Base-by-base conservation (phyloP, 2,888 invertebrate species). In the Dryomyza anilis region DNA sequence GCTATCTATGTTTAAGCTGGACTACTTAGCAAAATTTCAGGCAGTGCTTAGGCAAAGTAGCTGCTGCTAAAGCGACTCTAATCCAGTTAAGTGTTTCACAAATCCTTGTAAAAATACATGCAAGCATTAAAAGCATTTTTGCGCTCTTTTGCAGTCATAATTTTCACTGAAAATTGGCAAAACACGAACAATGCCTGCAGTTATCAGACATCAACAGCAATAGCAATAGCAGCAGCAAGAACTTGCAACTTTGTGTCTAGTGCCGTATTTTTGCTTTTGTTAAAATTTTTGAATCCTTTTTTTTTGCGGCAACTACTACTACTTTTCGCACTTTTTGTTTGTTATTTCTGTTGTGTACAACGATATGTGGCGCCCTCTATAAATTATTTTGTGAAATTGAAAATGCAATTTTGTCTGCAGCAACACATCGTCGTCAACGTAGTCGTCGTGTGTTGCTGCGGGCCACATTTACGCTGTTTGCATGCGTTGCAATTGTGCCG, bases 301-400 rank as follows among this genome's bases (percentile, higher is more conserved):
- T 3, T 39, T 14, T n/a, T 39, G 12, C n/a, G 12, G 12, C 39
- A 39, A 39, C 39, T 39, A 39, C 39, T 39, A n/a, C 39, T 33
- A 39, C 39, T 39, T 39, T 39, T 39, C n/a, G 27, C 27, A 50
- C 23, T 50, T 50, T 8, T 50, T 14, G n/a, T 16, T 36, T 36
- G 36, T 36, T 36, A 2, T 3, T 36, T 36, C n/a, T 36, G n/a
- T n/a, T n/a, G n/a, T n/a, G n/a, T n/a, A n/a, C n/a, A 2, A 2
- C 2, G n/a, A 6, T 1, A 8, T 39, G 12, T 27, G n/a, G 23
- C 25, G 27, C 27, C 27, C 23, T 50, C 50, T 50, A 50, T 50
- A 50, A 50, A 50, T 23, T 50, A 50, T 50, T 21, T 50, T 27
- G 2, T 50, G n/a, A 50, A 50, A 27, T 50, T 50, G 27, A 50